These are phyloP conservation scores for Spialia ferax DNA, from an alignment of 2,888 invertebrate species.

Conservation along the genomic window DNA sequence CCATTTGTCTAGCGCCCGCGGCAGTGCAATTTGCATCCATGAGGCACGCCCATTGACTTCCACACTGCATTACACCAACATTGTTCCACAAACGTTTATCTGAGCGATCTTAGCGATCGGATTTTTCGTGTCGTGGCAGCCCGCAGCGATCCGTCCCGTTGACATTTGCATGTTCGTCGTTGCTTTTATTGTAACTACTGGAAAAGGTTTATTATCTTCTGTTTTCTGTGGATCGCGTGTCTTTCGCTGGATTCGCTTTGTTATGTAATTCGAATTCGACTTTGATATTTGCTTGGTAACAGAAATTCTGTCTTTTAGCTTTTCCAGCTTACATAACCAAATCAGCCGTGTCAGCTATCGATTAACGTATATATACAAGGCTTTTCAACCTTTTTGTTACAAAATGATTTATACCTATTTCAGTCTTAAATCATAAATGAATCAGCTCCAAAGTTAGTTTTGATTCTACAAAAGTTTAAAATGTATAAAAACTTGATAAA, in stretches of 20 bases:
- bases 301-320: not conserved
- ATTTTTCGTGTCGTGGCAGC: constrained; percentile 39
- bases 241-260: constrained; percentile 25
- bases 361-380: not conserved
- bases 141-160: constrained; percentile 36
- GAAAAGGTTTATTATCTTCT: constrained; percentile 28
- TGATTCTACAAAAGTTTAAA: not conserved
- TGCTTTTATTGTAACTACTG: constrained; percentile 36
- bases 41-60: constrained; percentile 75
- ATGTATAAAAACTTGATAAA: constrained; percentile 2
- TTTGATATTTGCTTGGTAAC: constrained; percentile 23
- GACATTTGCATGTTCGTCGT: constrained; percentile 46
- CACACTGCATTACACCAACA: constrained; percentile 57
- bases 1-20: constrained; percentile 77
- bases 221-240: constrained; percentile 29
- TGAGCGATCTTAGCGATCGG: constrained; percentile 35
- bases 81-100: constrained; percentile 41
- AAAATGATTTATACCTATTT: not conserved
- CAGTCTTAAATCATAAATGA: not conserved
- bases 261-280: constrained; percentile 11
- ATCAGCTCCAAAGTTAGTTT: not conserved
- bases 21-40: constrained; percentile 80
- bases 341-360: not conserved
- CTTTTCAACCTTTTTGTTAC: not conserved
- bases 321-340: not conserved